phyloP scores from a whole-genome alignment of 2,113 vertebrate genomes.

The Hippocampus zosterae region DNA sequence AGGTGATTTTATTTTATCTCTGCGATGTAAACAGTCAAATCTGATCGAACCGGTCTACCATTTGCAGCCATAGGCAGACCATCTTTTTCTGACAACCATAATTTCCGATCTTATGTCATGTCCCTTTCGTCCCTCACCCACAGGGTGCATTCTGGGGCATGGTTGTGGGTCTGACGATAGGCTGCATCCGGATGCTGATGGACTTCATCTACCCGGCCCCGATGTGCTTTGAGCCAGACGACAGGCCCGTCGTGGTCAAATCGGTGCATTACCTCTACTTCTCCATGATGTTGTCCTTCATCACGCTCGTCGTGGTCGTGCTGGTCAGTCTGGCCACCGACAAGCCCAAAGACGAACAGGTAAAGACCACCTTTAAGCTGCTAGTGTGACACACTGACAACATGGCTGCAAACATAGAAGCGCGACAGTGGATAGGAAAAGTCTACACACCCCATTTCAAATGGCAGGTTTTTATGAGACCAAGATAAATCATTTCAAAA shows the following conservation, averaged over 20 bases:
- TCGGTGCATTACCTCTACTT: slow-evolving; percentile 93
- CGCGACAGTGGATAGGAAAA: too few relatives aligned
- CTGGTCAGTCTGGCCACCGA: slow-evolving; percentile 79
- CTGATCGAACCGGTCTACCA: too few relatives aligned
- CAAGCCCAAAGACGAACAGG: slow-evolving; percentile 71
- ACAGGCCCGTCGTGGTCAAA: slow-evolving; percentile 76
- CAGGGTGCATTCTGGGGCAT: slow-evolving; percentile 93
- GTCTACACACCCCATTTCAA: too few relatives aligned
- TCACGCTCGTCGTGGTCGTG: slow-evolving; percentile 74
- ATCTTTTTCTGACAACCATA: too few relatives aligned
- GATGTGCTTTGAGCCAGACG: slow-evolving; percentile 78
- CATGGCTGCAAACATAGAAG: too few relatives aligned
- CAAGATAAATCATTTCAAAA: too few relatives aligned
- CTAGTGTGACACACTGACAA: too few relatives aligned
- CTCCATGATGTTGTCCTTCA: slow-evolving; percentile 78
- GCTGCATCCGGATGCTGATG: slow-evolving; percentile 80
- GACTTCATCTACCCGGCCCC: slow-evolving; percentile 86
- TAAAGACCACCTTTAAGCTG: slow-evolving; percentile 46
- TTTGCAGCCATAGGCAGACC: too few relatives aligned
- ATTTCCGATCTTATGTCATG: too few relatives aligned
- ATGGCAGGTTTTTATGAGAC: too few relatives aligned
- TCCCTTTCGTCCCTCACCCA: not conserved
- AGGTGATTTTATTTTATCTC: too few relatives aligned
- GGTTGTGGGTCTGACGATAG: slow-evolving; percentile 76
- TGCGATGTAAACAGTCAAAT: too few relatives aligned